Percentiles rank a stretch among this genome's conserved stretches.
These are phyloP conservation scores for Gasterosteus nipponicus DNA, from an alignment of 2,113 vertebrate genomes.

Conservation along the genomic window DNA sequence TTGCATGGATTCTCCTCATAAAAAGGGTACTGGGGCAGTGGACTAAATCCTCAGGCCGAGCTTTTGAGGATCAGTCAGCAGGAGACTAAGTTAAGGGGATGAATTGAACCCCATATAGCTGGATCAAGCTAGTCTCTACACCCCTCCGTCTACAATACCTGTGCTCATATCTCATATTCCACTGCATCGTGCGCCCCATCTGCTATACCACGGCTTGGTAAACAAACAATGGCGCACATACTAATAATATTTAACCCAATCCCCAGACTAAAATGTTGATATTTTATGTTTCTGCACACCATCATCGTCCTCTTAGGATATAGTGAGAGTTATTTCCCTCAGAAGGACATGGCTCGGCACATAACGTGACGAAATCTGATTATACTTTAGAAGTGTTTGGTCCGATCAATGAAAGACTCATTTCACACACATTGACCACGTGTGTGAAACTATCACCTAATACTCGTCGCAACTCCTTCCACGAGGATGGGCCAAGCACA, in stretches of 20 bases:
- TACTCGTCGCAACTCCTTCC: neutral
- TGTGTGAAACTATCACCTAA: neutral
- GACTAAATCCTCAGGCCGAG: slow-evolving; percentile 49
- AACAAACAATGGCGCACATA: neutral
- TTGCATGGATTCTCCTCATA: slow-evolving; percentile 40
- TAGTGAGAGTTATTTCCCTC: neutral
- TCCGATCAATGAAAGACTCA: neutral
- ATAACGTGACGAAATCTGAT: neutral
- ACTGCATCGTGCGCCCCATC: neutral
- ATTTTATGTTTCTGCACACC: neutral
- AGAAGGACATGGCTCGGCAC: neutral
- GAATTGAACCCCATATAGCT: slow-evolving; percentile 62
- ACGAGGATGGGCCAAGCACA: too few relatives aligned
- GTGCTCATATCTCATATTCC: neutral
- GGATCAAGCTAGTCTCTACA: slow-evolving; percentile 39
- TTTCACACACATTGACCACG: neutral
- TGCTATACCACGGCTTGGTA: neutral
- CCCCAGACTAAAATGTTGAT: neutral
- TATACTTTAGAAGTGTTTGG: neutral
- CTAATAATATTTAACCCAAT: neutral
- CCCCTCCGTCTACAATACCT: slow-evolving; percentile 12
- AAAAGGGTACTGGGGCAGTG: slow-evolving; percentile 39
- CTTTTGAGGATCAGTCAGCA: slow-evolving; percentile 49
- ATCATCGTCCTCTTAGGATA: neutral
- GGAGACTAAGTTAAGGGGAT: slow-evolving; percentile 32